These are phyloP conservation scores for Malurus elegans DNA, from an alignment of 2,113 vertebrate species.

Conservation along the genomic window DNA sequence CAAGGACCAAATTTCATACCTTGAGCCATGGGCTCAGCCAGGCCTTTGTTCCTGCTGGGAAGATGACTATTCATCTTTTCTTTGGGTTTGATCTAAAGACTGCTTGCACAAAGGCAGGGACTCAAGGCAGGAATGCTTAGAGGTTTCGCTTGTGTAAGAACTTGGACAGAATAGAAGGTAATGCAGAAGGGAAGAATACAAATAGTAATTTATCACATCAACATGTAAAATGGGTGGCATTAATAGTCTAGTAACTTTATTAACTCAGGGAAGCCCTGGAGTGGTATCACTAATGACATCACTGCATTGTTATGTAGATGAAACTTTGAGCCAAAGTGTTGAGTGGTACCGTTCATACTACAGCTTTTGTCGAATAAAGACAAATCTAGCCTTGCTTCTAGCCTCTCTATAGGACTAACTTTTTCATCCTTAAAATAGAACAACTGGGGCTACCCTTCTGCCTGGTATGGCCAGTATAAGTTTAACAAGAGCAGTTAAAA, in stretches of 20 bases:
- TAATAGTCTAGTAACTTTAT: conserved; percentile 45
- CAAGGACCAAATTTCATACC: not conserved
- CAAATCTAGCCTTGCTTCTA: not conserved
- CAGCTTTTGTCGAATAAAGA: not conserved
- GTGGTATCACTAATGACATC: conserved; percentile 4
- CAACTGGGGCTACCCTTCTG: not conserved
- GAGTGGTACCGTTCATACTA: not conserved
- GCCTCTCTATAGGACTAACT: not conserved
- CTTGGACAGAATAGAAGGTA: conserved; percentile 7
- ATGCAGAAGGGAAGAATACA: not conserved
- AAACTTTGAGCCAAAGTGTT: not conserved
- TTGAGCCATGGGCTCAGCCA: not conserved
- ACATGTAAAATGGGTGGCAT: not conserved
- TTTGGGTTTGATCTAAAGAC: not conserved
- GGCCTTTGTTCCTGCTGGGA: not conserved
- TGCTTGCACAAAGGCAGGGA: not conserved
- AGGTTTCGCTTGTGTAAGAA: conserved; percentile 20
- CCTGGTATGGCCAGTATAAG: not conserved
- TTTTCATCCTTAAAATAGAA: not conserved
- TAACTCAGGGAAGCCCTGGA: conserved; percentile 40
- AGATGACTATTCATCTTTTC: not conserved
- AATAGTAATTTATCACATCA: conserved; percentile 12
- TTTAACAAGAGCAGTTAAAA: not conserved
- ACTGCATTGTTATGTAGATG: not conserved
- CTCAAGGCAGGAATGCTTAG: not conserved